Evolutionary conservation across 2,797 vertebrate genomes (phyloP).

Genomic region (Hoplostethus mediterraneus): DNA sequence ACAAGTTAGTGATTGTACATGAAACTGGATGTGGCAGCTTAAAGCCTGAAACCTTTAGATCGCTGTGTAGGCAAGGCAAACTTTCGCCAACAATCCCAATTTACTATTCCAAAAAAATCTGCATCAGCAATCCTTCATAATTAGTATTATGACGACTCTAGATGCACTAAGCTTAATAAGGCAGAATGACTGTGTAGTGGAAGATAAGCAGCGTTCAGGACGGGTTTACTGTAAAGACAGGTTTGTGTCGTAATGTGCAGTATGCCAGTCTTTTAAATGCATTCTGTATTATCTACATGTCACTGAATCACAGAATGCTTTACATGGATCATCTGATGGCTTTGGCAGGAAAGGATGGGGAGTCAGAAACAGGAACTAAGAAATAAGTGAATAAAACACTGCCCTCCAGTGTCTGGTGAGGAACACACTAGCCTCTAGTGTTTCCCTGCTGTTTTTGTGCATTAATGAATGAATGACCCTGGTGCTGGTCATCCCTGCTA

Average conservation of each 20-base stretch:
- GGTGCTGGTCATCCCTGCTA: slow-evolving; percentile 18
- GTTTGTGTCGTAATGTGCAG: slow-evolving; percentile 28
- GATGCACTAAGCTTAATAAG: slow-evolving; percentile 24
- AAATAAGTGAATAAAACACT: slow-evolving; percentile 2
- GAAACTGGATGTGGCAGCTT: neutral
- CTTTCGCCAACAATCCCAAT: neutral
- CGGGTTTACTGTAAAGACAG: slow-evolving; percentile 15
- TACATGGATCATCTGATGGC: slow-evolving; percentile 15
- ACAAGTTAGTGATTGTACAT: neutral
- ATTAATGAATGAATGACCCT: slow-evolving; percentile 5
- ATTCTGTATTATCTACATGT: slow-evolving; percentile 2
- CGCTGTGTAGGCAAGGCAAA: slow-evolving; percentile 23
- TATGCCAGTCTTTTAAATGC: slow-evolving; percentile 24
- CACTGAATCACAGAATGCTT: slow-evolving; percentile 16
- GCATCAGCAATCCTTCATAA: slow-evolving; percentile 8
- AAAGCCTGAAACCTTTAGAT: slow-evolving; percentile 5
- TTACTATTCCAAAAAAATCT: neutral
- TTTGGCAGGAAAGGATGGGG: slow-evolving; percentile 15
- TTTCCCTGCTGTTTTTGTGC: slow-evolving; percentile 18
- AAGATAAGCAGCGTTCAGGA: slow-evolving; percentile 28
- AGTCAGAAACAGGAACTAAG: neutral
- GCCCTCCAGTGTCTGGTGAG: neutral
- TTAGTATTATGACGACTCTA: slow-evolving; percentile 21
- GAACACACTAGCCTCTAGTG: neutral
- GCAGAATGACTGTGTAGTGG: slow-evolving; percentile 30